Evolutionary conservation across 2,797 vertebrate genomes (phyloP).

Genomic region (Poliocrania exsul): DNA sequence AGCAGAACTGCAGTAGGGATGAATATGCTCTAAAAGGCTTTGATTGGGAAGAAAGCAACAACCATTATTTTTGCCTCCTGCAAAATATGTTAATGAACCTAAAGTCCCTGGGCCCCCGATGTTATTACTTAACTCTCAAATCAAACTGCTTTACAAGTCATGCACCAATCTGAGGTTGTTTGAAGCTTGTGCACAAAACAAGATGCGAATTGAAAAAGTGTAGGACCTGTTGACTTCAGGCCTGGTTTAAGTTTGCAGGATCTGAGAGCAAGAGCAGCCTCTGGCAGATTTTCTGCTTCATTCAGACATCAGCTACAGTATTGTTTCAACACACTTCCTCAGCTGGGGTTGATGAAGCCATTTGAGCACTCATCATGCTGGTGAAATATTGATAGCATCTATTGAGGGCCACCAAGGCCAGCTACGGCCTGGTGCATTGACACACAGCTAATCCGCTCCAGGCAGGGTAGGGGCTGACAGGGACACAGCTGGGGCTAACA

Average conservation of each 20-base stretch:
- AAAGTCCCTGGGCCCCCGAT: neutral
- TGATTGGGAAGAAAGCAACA: neutral
- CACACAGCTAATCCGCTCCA: neutral
- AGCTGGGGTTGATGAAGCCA: neutral
- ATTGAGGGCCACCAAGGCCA: neutral
- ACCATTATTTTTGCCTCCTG: neutral
- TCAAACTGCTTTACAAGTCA: neutral
- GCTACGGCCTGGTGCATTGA: neutral
- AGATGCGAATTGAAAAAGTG: neutral
- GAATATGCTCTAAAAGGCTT: neutral
- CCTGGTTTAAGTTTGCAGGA: neutral
- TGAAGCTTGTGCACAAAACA: neutral
- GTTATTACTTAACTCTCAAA: neutral
- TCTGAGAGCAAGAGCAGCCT: neutral
- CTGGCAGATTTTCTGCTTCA: neutral
- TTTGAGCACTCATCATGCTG: neutral
- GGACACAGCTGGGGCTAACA: conserved; percentile 55
- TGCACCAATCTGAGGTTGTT: neutral
- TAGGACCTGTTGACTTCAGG: neutral
- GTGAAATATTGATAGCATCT: neutral
- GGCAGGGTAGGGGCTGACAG: conserved; percentile 24
- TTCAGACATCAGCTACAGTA: neutral
- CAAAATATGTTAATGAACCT: neutral
- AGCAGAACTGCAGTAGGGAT: neutral
- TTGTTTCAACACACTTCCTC: neutral